Percentiles rank a stretch among this genome's conserved stretches.
Conservation (phyloP, 2,888 invertebrate genomes). For the Yponomeuta cagnagella region DNA sequence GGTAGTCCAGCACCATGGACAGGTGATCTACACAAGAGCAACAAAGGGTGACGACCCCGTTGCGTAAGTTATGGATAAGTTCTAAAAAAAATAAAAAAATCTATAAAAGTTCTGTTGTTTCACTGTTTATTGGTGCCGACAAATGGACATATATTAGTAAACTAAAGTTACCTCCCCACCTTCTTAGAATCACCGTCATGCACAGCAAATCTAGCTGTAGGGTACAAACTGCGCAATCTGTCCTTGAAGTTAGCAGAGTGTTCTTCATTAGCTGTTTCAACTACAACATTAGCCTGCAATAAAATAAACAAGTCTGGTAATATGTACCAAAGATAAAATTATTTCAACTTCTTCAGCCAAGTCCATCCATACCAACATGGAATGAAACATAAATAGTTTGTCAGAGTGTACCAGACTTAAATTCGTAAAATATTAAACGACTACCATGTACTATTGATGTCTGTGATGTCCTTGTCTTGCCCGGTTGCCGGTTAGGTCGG, state of each 20-base stretch:
- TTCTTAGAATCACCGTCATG: neutral
- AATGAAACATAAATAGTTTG: too few species aligned
- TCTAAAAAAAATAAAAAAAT: constrained; percentile 63
- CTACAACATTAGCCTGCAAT: constrained; percentile 59
- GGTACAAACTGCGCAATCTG: constrained; percentile 46
- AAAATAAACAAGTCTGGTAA: neutral
- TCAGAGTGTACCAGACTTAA: too few species aligned
- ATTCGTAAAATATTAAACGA: too few species aligned
- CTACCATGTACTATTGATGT: too few species aligned
- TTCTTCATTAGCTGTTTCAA: constrained; percentile 58
- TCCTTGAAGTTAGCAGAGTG: constrained; percentile 53
- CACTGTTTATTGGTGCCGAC: constrained; percentile 17
- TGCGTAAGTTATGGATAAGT: constrained; percentile 77
- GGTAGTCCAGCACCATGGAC: constrained; percentile 97
- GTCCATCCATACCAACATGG: too few species aligned
- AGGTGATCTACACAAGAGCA: constrained; percentile 97
- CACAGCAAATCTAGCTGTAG: constrained; percentile 47
- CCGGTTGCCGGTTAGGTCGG: too few species aligned
- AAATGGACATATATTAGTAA: neutral
- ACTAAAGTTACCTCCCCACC: constrained; percentile 5
- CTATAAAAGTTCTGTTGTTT: constrained; percentile 28
- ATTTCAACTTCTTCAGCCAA: too few species aligned
- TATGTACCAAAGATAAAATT: neutral
- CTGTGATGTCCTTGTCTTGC: too few species aligned
- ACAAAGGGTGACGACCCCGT: constrained; percentile 94